phyloP scores from a whole-genome alignment of 2,888 invertebrate genomes.

The Cryptocheilus praepositus region DNA sequence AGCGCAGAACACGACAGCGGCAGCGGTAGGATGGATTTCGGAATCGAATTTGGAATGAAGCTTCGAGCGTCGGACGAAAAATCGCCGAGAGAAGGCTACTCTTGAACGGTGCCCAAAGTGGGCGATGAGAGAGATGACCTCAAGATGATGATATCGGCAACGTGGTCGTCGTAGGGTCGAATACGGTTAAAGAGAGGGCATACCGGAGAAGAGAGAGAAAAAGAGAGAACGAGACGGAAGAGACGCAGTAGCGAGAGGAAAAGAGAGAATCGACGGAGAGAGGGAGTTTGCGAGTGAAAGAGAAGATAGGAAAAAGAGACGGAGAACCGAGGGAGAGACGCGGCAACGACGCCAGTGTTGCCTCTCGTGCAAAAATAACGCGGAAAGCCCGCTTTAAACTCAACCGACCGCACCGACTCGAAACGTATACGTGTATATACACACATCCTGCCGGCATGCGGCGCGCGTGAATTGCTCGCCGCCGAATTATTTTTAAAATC shows the following conservation, averaged over 20 bases:
- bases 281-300: constrained; percentile 4
- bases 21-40: no score
- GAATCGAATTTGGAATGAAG: background rate
- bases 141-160: constrained; percentile 57
- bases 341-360: constrained; percentile 61
- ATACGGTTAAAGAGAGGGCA: constrained; percentile 14
- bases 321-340: constrained; percentile 50
- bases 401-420: constrained; percentile 38
- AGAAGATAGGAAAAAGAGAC: constrained; percentile 25
- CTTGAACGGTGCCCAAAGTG: constrained; percentile 41
- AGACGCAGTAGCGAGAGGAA: constrained; percentile 11
- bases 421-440: constrained; percentile 37
- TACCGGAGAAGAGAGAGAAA: constrained; percentile 3
- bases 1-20: no score
- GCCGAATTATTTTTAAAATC: constrained; percentile 39
- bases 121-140: constrained; percentile 50
- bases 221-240: constrained; percentile 14
- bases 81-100: constrained; percentile 17
- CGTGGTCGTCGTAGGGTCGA: constrained; percentile 49
- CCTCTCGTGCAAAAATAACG: constrained; percentile 64
- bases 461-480: constrained; percentile 18
- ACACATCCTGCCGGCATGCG: background rate
- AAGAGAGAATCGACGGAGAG: constrained; percentile 13
- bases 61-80: constrained; percentile 9
- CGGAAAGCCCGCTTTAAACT: constrained; percentile 60